A percentile compares a stretch with the other conserved stretches of the same genome.
Evolutionary conservation across 2,888 invertebrate species (phyloP).

Genomic region (Geotrupes spiniger): DNA sequence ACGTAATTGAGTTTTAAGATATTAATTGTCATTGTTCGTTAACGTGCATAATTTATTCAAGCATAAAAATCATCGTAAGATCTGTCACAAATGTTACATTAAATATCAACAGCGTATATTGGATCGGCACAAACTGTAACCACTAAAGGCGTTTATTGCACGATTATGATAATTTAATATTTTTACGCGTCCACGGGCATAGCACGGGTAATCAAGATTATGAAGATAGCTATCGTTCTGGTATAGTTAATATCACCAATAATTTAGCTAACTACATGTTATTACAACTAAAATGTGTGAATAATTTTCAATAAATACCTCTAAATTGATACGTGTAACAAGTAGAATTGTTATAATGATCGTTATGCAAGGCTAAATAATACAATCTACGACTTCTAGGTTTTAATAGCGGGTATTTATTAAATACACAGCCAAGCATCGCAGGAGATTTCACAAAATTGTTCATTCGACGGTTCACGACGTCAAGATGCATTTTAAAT

Average conservation of each 20-base stretch:
- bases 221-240: conserved; percentile 21
- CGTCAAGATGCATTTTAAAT: too few relatives aligned
- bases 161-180: conserved; percentile 23
- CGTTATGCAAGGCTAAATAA: conserved; percentile 6
- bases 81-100: too few relatives aligned
- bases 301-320: conserved; percentile 24
- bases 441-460: too few relatives aligned
- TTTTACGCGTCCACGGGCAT: conserved; percentile 19
- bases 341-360: conserved; percentile 9
- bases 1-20: too few relatives aligned
- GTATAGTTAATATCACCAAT: conserved; percentile 18
- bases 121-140: conserved; percentile 14
- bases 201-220: conserved; percentile 22
- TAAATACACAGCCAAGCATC: too few relatives aligned
- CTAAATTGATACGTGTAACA: conserved; percentile 20
- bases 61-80: too few relatives aligned
- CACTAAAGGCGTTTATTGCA: conserved; percentile 16
- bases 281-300: conserved; percentile 23
- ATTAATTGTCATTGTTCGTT: too few relatives aligned
- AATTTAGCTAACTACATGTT: conserved; percentile 21
- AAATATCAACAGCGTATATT: too few relatives aligned
- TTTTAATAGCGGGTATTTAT: conserved; percentile 1
- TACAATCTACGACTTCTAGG: not conserved
- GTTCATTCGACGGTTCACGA: too few relatives aligned
- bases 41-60: too few relatives aligned